phyloP scores from a whole-genome alignment of 2,888 invertebrate species.

The Linnaemya tessellans region DNA sequence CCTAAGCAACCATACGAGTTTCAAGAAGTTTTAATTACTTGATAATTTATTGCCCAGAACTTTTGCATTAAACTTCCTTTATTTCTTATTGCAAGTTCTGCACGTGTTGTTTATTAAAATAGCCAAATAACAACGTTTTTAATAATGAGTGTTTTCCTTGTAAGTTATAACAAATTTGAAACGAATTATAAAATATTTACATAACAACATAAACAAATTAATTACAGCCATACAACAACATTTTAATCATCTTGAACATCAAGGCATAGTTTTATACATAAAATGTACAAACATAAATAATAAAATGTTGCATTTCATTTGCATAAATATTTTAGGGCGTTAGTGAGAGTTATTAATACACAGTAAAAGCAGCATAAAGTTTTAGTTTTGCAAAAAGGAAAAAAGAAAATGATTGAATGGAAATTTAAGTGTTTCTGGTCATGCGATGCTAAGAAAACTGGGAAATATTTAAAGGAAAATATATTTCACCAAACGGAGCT shows the following conservation, averaged over 20 bases:
- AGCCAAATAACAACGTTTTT: not conserved
- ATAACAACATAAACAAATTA: not conserved
- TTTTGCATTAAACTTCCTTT: not conserved
- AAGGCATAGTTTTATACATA: not conserved
- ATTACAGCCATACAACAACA: not conserved
- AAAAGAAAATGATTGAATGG: too few species aligned
- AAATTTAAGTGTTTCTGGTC: too few species aligned
- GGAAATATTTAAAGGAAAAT: too few species aligned
- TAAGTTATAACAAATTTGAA: slow-evolving; percentile 23
- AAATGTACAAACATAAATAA: not conserved
- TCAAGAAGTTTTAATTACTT: not conserved
- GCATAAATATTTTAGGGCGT: not conserved
- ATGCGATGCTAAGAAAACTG: too few species aligned
- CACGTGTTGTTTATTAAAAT: not conserved
- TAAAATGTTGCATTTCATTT: not conserved
- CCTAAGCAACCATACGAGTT: not conserved
- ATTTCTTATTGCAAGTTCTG: not conserved
- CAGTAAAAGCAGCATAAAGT: too few species aligned
- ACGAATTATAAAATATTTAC: slow-evolving; percentile 13
- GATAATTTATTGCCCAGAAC: slow-evolving; percentile 29
- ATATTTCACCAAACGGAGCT: too few species aligned
- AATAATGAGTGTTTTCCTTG: not conserved
- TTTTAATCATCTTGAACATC: not conserved
- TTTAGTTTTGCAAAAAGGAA: too few species aligned
- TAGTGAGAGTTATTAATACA: too few species aligned